Conservation (phyloP, 2,797 vertebrate species). For the Odontamblyopus rebecca region DNA sequence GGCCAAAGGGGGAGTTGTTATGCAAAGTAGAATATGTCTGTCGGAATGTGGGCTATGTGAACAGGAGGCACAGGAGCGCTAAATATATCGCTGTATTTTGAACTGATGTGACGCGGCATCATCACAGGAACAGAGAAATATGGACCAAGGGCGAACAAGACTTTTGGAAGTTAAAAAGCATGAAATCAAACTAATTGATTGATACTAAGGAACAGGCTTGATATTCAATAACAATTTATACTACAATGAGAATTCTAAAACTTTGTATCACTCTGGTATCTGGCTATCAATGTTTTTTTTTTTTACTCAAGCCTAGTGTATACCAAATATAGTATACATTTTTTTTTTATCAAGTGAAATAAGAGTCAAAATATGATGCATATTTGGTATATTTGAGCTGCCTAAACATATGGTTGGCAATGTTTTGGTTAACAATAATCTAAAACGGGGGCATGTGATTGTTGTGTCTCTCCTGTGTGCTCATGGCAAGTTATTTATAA, state of each 20-base stretch:
- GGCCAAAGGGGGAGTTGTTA: slow-evolving; percentile 60
- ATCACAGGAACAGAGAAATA: slow-evolving; percentile 16
- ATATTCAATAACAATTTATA: too few species aligned
- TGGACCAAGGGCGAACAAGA: slow-evolving; percentile 24
- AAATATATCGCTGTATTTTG: slow-evolving; percentile 63
- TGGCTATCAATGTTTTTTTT: too few species aligned
- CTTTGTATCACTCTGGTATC: too few species aligned
- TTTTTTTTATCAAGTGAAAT: too few species aligned
- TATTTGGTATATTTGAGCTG: not conserved
- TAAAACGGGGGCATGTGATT: not conserved
- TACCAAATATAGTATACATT: too few species aligned
- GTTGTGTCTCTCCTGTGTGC: not conserved
- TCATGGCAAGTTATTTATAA: not conserved
- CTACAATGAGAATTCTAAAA: too few species aligned
- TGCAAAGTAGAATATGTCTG: slow-evolving; percentile 67
- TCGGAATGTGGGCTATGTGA: slow-evolving; percentile 64
- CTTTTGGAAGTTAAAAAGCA: slow-evolving; percentile 10
- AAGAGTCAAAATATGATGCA: too few species aligned
- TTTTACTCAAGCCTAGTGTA: too few species aligned
- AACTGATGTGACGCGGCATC: slow-evolving; percentile 24
- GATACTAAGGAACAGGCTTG: too few species aligned
- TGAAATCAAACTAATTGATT: too few species aligned
- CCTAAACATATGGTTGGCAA: not conserved
- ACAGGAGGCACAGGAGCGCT: slow-evolving; percentile 58
- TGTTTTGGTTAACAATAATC: not conserved